Conservation (phyloP, 2,888 invertebrate genomes). For the Scaptomyza tumidula region DNA sequence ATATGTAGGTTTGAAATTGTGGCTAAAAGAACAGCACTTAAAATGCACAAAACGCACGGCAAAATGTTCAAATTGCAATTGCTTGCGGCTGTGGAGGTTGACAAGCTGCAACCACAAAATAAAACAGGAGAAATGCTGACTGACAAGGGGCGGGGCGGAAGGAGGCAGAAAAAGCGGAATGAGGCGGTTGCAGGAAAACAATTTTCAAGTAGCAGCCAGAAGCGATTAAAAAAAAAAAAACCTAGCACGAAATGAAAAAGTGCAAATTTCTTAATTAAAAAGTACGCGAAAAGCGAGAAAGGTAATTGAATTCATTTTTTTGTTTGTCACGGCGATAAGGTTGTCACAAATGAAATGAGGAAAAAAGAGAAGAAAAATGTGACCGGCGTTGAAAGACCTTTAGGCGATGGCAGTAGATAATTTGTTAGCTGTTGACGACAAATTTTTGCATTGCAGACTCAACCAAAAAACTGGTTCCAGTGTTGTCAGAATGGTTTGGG, state of each 20-base stretch:
- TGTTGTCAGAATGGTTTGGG: not conserved
- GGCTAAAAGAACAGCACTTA: slow-evolving; percentile 35
- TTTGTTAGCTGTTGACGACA: not conserved
- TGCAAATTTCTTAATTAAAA: slow-evolving; percentile 11
- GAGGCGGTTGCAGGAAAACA: not conserved
- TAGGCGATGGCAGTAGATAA: not conserved
- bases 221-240: not conserved
- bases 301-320: slow-evolving; percentile 35
- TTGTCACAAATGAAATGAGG: not conserved
- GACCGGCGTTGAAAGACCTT: not conserved
- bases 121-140: not conserved
- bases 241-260: slow-evolving; percentile 4
- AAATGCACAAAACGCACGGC: slow-evolving; percentile 40
- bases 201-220: slow-evolving; percentile 4
- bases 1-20: slow-evolving; percentile 33
- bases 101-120: slow-evolving; percentile 39
- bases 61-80: slow-evolving; percentile 61
- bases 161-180: not conserved
- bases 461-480: not conserved
- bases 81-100: slow-evolving; percentile 43
- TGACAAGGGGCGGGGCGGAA: not conserved
- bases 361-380: not conserved
- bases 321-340: slow-evolving; percentile 6
- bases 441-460: not conserved
- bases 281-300: not conserved